These are phyloP conservation scores for Cydia splendana DNA, from an alignment of 1,140 invertebrate species.

Conservation along the genomic window DNA sequence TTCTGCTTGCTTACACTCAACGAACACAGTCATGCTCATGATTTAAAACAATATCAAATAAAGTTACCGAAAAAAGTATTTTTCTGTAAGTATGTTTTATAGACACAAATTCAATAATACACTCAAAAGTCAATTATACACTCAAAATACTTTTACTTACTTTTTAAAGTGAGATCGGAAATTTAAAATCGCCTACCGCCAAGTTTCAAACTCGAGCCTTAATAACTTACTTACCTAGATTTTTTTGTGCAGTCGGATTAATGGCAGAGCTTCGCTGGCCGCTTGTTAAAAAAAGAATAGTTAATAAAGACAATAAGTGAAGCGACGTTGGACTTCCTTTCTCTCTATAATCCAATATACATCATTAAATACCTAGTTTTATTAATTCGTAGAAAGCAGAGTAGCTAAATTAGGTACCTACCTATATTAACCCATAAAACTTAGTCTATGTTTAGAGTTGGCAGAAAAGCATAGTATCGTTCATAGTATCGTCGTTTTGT, in stretches of 20 bases:
- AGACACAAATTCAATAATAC: too few species aligned
- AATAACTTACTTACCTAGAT: neutral
- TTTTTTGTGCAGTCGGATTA: conserved; percentile 13
- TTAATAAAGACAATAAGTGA: conserved; percentile 8
- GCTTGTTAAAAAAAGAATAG: conserved; percentile 28
- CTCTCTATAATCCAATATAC: neutral
- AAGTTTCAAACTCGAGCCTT: neutral
- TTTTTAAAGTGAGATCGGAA: neutral
- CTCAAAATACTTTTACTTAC: neutral
- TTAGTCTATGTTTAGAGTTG: too few species aligned
- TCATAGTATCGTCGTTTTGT: too few species aligned
- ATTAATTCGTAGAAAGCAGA: neutral
- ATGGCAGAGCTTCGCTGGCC: conserved; percentile 21
- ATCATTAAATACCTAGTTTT: neutral
- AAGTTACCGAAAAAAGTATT: too few species aligned
- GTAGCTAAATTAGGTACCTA: neutral
- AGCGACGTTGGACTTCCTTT: neutral
- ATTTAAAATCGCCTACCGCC: neutral
- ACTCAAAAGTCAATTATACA: neutral
- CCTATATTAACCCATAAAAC: too few species aligned
- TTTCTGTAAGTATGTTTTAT: too few species aligned
- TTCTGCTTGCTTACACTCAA: too few species aligned
- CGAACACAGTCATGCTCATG: too few species aligned
- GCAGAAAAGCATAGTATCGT: too few species aligned
- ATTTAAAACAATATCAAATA: too few species aligned